Evolutionary conservation across 2,797 vertebrate genomes (phyloP).

Genomic region (Cygnus olor): DNA sequence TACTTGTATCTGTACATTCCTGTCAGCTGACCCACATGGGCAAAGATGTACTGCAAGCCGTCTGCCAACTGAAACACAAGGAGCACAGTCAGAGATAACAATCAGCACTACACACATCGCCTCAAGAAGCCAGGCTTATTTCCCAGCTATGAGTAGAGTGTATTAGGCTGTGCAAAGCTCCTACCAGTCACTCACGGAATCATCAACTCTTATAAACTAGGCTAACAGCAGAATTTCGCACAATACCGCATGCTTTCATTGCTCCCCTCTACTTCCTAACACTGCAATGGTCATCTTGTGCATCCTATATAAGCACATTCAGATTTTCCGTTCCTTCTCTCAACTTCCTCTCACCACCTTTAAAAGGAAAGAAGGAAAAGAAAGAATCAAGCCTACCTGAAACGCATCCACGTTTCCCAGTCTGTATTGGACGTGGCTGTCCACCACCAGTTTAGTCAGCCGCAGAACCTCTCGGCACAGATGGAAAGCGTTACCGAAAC

Average conservation of each 20-base stretch:
- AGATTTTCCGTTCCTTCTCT: not conserved
- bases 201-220: not conserved
- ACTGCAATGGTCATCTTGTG: not conserved
- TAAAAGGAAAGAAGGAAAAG: not conserved
- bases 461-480: slow-evolving; percentile 96
- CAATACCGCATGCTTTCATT: rapidly evolving
- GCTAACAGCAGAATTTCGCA: not conserved
- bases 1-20: slow-evolving; percentile 99
- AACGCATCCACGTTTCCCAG: slow-evolving; percentile 98
- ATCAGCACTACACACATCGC: not conserved
- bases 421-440: slow-evolving; percentile 98
- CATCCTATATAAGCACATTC: rapidly evolving
- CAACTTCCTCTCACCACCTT: not conserved
- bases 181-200: not conserved
- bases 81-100: not conserved
- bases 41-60: slow-evolving; percentile 98
- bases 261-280: rapidly evolving
- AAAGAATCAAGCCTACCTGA: slow-evolving; percentile 81
- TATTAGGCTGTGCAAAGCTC: not conserved
- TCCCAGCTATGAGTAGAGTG: not conserved
- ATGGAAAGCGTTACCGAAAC: slow-evolving; percentile 98
- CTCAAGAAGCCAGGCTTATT: not conserved
- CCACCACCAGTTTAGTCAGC: slow-evolving; percentile 97
- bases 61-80: slow-evolving; percentile 86
- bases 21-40: slow-evolving; percentile 97